phyloP scores from a whole-genome alignment of 2,113 vertebrate species.

The Spea multiplicata region DNA sequence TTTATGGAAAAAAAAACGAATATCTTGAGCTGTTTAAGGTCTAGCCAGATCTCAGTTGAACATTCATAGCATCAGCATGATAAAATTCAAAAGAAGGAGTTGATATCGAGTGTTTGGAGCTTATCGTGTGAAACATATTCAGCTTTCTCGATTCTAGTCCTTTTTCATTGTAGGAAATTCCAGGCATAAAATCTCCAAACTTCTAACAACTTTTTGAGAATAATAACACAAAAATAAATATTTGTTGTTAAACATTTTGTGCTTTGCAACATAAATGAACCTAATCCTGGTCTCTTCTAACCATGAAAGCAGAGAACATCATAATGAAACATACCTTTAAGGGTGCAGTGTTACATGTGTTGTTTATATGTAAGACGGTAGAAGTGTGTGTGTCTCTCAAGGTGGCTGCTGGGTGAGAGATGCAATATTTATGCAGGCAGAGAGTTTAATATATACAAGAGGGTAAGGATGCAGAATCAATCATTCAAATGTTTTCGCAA shows the following conservation, averaged over 20 bases:
- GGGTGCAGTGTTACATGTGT: constrained; percentile 22
- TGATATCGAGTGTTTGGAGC: neutral
- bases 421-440: constrained; percentile 3
- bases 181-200: neutral
- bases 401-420: neutral
- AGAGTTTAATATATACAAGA: too few relatives aligned
- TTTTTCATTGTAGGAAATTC: neutral
- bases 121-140: neutral
- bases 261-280: neutral
- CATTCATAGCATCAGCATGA: neutral
- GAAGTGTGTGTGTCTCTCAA: constrained; percentile 18
- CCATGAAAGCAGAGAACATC: constrained; percentile 31
- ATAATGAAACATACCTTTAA: constrained; percentile 34
- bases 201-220: neutral
- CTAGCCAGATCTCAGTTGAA: neutral
- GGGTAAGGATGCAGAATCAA: too few relatives aligned
- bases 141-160: neutral
- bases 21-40: neutral
- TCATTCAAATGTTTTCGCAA: too few relatives aligned
- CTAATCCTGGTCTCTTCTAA: neutral
- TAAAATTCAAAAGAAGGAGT: neutral
- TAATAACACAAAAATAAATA: neutral
- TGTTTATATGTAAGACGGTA: constrained; percentile 18
- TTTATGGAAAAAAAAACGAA: neutral
- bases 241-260: neutral